A percentile compares a stretch with the other conserved stretches of the same genome.
These are phyloP conservation scores for Blennius ocellaris DNA, from an alignment of 2,113 vertebrate genomes.

Conservation along the genomic window DNA sequence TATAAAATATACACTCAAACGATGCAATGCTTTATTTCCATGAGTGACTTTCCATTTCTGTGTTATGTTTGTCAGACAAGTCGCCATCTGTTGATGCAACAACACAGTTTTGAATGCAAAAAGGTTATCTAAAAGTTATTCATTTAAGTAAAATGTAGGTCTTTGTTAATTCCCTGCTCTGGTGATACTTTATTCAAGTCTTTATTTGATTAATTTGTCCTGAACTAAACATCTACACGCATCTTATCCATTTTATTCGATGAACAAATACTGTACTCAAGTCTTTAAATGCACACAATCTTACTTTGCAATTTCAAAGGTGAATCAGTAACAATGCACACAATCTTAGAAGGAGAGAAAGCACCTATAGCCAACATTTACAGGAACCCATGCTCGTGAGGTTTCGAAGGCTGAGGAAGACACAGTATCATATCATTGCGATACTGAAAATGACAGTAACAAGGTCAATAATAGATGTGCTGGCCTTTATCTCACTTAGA, in stretches of 20 bases:
- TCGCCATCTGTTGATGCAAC: too few species aligned
- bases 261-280: not conserved
- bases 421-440: slow-evolving; percentile 75
- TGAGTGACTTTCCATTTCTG: too few species aligned
- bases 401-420: slow-evolving; percentile 68
- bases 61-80: too few species aligned
- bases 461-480: slow-evolving; percentile 54
- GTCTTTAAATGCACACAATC: not conserved
- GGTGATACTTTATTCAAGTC: too few species aligned
- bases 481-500: slow-evolving; percentile 50
- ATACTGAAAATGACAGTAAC: slow-evolving; percentile 73
- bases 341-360: slow-evolving; percentile 62
- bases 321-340: slow-evolving; percentile 45
- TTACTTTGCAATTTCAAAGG: slow-evolving; percentile 30
- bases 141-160: too few species aligned
- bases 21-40: too few species aligned
- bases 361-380: slow-evolving; percentile 68
- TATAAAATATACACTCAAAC: too few species aligned
- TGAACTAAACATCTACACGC: not conserved
- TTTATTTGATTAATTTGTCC: too few species aligned
- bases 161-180: too few species aligned
- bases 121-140: too few species aligned
- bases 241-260: not conserved
- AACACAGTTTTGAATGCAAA: too few species aligned
- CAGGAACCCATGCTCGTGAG: slow-evolving; percentile 70